Evolutionary conservation across 2,797 vertebrate species (phyloP), one percentile per base, ranked within the genome.

Genomic region (Furcifer pardalis): DNA sequence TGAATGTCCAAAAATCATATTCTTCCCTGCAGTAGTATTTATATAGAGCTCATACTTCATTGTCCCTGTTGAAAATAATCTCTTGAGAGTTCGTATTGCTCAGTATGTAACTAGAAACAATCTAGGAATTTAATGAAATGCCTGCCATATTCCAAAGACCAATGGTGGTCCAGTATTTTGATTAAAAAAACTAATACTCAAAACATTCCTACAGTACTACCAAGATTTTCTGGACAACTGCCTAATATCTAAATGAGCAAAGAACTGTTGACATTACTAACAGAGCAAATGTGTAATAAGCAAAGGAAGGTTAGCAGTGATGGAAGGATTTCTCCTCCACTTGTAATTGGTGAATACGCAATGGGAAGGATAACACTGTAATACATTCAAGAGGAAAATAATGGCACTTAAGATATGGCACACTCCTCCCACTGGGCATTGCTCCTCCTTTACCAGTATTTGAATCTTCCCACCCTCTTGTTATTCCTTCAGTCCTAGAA

Each of bases 251-350:
- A 56, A 19, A 56, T 56, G 52, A 56, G 52, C 19, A 17, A 56
- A 21, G 52, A 56, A 56, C 21, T 56, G 21, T 56, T 56, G 46
- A 4, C 6, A 49, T 49, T 12, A 23, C 52, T 19, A 56, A 56
- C 21, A 56, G 52, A 56, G 3, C 69, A 12, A 69, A 73, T 80
- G 37, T 65, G 32, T 0, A 0, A 46, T 0, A 0, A 78, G 66
- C 8, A 79, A 88, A 77, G 78, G 68, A 69, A 23, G 68, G 37
- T 63, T 72, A 32, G 27, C 49, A n/a, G 23, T 30, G 69, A 69
- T 91, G 89, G 52, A 72, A 35, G 89, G 12, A n/a, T 23, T 72
- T 71, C 81, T 88, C 78, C 83, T 88, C 87, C 77, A 12, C 73
- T 89, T 80, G 52, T 52, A 88, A 42, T 15, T 82, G 27, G 30